A percentile compares a stretch with the other conserved stretches of the same genome.
Conservation (phyloP, 1,140 invertebrate genomes). For the Leguminivora glycinivorella region DNA sequence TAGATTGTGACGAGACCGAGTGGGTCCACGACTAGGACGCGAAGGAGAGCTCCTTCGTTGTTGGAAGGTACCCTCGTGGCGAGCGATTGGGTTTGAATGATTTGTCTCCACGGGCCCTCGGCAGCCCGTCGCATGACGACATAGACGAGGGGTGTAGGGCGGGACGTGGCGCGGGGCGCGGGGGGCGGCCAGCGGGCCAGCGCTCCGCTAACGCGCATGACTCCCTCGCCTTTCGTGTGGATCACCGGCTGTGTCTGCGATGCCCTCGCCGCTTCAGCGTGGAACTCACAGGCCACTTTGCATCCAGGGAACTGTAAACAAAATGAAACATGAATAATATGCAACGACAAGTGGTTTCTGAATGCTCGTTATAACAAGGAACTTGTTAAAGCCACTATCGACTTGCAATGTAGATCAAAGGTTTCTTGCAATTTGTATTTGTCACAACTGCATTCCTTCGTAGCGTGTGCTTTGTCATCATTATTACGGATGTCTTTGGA, state of each 20-base stretch:
- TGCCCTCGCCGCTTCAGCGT: conserved; percentile 80
- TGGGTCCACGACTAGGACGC: conserved; percentile 83
- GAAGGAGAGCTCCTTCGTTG: conserved; percentile 80
- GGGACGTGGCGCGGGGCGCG: conserved; percentile 73
- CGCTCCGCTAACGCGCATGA: conserved; percentile 80
- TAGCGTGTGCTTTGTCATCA: conserved; percentile 15
- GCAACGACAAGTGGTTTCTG: background rate
- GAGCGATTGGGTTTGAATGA: conserved; percentile 82
- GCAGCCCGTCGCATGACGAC: conserved; percentile 83
- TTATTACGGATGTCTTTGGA: conserved; percentile 5
- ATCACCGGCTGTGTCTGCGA: conserved; percentile 83
- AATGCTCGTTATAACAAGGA: background rate
- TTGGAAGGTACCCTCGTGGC: conserved; percentile 81
- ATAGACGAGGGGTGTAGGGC: conserved; percentile 81
- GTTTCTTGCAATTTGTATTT: conserved; percentile 24
- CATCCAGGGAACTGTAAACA: conserved; percentile 84
- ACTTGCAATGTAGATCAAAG: conserved; percentile 23
- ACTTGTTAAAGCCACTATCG: background rate
- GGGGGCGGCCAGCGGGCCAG: conserved; percentile 82
- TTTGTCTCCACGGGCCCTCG: conserved; percentile 83
- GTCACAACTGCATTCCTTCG: conserved; percentile 14
- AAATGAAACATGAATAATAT: conserved; percentile 35
- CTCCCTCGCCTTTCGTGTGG: conserved; percentile 83
- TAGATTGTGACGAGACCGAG: conserved; percentile 84
- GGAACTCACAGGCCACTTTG: conserved; percentile 84